A percentile compares a stretch with the other conserved stretches of the same genome.
These are phyloP conservation scores for Halcyon smyrnensis DNA, from an alignment of 2,797 vertebrate genomes.

Conservation along the genomic window DNA sequence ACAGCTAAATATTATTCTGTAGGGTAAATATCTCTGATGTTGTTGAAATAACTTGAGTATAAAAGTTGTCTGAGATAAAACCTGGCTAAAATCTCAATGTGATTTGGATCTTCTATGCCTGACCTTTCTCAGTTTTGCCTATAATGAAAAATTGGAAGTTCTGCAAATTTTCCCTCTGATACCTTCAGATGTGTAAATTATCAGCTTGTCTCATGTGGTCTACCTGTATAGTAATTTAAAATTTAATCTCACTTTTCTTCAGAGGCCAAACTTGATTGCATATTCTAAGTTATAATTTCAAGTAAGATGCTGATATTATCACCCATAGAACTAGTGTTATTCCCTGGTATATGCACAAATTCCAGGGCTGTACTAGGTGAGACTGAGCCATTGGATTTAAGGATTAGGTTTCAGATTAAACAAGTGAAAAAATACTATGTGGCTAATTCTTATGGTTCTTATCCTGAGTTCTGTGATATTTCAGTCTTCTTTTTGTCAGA, in stretches of 20 bases:
- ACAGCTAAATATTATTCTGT: background rate
- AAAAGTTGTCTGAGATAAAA: background rate
- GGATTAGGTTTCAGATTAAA: background rate
- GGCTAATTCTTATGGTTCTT: fast-evolving
- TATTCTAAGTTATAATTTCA: background rate
- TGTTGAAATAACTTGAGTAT: background rate
- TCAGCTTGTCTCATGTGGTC: background rate
- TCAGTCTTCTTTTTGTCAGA: background rate
- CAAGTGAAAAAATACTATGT: background rate
- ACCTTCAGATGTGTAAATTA: background rate
- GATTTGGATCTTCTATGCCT: background rate
- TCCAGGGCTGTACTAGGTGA: background rate
- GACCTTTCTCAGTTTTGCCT: background rate
- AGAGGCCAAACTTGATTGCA: background rate
- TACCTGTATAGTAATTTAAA: background rate
- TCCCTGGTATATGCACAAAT: background rate
- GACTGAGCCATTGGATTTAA: background rate
- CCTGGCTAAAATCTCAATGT: background rate
- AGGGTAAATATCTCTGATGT: background rate
- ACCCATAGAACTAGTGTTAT: fast-evolving
- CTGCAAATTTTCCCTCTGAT: background rate
- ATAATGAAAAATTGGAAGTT: background rate
- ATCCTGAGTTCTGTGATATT: background rate
- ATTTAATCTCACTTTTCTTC: background rate
- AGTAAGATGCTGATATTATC: background rate